Base-by-base conservation (phyloP, 92 coral and sea anemone genomes). In the Anthopleura xanthogrammica region DNA sequence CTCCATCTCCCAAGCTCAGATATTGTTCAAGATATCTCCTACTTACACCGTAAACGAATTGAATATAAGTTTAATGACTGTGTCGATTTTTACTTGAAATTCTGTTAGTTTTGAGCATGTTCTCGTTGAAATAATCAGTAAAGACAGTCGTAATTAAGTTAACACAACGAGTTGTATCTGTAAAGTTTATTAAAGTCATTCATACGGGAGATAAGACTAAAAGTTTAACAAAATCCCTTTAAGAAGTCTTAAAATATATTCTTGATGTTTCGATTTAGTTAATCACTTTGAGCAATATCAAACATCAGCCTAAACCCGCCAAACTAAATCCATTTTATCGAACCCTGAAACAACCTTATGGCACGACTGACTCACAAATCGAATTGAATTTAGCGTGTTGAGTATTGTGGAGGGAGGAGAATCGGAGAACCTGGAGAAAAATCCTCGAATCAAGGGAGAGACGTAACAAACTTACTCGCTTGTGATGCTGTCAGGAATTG, bases 91-190 rank as follows among this genome's bases (percentile, higher is more conserved):
- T 68, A n/a, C 16, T 68, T 13, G 29, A 68, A 12, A 29, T 68
- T 68, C 70, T 68, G 10, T 12, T 10, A 12, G 74, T 68, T 68
- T 29, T 68, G 41, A 68, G 17, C 42, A 29, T 36, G 16, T 36
- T 68, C 74, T 68, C 7, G 58, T 46, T 46, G 36, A 64, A 64
- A 29, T 29, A 29, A 36, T 68, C 74, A 68, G 6, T 12, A 22
- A 29, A 36, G 74, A 5, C 74, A 68, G 74, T 68, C 36, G 13
- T 68, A 36, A 68, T 68, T 68, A 68, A 68, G 74, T 68, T 68
- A 68, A 68, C 43, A 36, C 42, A 68, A 4, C 3, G 42, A 6
- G 74, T 68, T 68, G 74, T 68, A 68, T 68, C 74, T 29, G 42
- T 68, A 23, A 12, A 12, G 42, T 36, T 68, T 68, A 68, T 68